Evolutionary conservation across 2,797 vertebrate species (phyloP).

Genomic region (Pseudochirops corinnae): DNA sequence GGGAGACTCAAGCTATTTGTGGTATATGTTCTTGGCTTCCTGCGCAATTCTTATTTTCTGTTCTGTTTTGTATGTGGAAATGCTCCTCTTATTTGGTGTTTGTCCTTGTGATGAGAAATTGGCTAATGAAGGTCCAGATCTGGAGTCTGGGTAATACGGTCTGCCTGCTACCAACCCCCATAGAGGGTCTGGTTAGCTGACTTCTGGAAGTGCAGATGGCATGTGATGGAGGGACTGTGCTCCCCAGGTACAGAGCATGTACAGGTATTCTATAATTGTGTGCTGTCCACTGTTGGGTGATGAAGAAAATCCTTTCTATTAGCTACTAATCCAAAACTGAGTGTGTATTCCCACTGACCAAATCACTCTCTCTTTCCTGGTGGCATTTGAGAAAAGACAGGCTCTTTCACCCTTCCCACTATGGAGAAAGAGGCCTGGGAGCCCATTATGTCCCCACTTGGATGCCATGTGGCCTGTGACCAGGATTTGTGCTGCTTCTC

Average conservation of each 20-base stretch:
- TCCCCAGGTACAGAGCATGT: background rate
- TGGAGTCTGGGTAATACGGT: background rate
- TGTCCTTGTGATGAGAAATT: background rate
- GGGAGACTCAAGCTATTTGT: background rate
- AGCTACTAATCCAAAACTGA: background rate
- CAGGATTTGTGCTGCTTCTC: background rate
- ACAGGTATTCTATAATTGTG: background rate
- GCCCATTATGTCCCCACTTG: background rate
- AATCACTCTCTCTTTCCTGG: background rate
- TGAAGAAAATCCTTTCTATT: background rate
- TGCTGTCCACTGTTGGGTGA: background rate
- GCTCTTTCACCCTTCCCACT: background rate
- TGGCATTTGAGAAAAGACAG: background rate
- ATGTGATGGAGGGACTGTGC: background rate
- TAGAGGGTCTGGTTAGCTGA: background rate
- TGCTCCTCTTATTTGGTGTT: background rate
- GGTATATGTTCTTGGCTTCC: background rate
- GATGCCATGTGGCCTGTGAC: background rate
- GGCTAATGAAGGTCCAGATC: background rate
- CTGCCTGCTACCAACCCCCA: background rate
- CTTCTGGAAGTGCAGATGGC: background rate
- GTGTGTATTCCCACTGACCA: background rate
- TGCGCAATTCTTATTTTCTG: background rate
- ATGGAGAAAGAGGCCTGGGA: background rate
- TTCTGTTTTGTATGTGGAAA: background rate